A percentile compares a stretch with the other conserved stretches of the same genome.
Evolutionary conservation across 2,797 vertebrate genomes (phyloP).

Genomic region (Odontamblyopus lacepedii): DNA sequence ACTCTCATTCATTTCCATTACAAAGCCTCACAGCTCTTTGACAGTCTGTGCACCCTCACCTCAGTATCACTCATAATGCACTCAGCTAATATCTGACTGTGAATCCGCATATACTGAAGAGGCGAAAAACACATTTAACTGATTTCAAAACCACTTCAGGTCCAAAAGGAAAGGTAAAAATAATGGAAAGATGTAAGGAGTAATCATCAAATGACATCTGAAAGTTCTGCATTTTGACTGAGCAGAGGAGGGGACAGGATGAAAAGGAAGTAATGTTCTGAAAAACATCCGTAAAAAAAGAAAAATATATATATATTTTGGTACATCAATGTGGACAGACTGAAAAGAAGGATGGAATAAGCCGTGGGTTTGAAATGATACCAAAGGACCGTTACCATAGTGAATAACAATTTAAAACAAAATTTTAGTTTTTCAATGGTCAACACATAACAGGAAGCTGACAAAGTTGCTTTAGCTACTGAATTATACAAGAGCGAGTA

Average conservation of each 20-base stretch:
- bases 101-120: conserved; percentile 72
- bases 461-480: no score
- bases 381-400: no score
- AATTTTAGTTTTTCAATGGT: no score
- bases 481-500: no score
- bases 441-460: no score
- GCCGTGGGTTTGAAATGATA: no score
- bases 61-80: conserved; percentile 70
- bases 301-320: no score
- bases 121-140: conserved; percentile 34
- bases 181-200: conserved; percentile 39
- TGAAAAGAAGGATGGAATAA: no score
- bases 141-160: conserved; percentile 36
- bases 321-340: no score
- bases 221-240: conserved; percentile 29
- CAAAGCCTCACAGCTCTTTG: conserved; percentile 68
- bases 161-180: conserved; percentile 9
- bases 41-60: conserved; percentile 71
- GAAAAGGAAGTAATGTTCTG: background rate
- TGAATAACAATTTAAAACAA: no score
- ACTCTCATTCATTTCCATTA: conserved; percentile 72
- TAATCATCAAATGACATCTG: conserved; percentile 56
- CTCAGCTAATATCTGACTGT: conserved; percentile 67
- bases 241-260: background rate
- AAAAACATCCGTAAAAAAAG: no score